phyloP scores from a whole-genome alignment of 2,888 invertebrate genomes.

The Yponomeuta malinellus region DNA sequence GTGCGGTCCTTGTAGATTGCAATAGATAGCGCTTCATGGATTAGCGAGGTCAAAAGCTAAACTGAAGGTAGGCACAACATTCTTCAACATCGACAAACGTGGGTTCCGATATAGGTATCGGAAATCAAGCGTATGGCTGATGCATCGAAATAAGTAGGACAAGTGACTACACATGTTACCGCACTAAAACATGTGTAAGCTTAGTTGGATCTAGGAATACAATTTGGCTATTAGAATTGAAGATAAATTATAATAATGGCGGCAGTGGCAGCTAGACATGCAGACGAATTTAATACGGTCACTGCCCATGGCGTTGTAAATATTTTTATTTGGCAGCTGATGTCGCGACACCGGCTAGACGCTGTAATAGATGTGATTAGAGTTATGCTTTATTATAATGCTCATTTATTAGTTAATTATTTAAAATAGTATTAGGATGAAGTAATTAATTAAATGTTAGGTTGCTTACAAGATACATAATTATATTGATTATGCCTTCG shows the following conservation, averaged over 20 bases:
- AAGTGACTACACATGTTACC: background rate
- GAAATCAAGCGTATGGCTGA: background rate
- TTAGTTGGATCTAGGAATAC: slow-evolving; percentile 4
- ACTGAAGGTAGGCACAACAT: background rate
- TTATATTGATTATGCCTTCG: no score
- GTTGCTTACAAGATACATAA: no score
- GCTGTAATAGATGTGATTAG: background rate
- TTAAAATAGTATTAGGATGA: no score
- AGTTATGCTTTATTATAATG: background rate
- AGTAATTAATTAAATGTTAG: no score
- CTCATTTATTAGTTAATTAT: background rate
- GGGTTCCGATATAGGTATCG: background rate
- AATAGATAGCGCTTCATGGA: slow-evolving; percentile 29
- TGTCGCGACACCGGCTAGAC: slow-evolving; percentile 8
- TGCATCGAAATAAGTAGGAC: background rate
- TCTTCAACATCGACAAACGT: background rate
- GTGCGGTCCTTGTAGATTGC: slow-evolving; percentile 30
- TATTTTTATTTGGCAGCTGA: slow-evolving; percentile 10
- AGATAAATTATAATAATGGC: background rate
- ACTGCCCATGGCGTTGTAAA: slow-evolving; percentile 21
- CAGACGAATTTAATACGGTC: slow-evolving; percentile 32
- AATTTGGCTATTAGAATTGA: background rate
- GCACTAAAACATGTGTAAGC: slow-evolving; percentile 10
- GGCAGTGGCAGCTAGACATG: slow-evolving; percentile 24
- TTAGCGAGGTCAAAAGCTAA: slow-evolving; percentile 41